Conservation (phyloP, 2,888 invertebrate genomes). For the Drosophila fungiperda region DNA sequence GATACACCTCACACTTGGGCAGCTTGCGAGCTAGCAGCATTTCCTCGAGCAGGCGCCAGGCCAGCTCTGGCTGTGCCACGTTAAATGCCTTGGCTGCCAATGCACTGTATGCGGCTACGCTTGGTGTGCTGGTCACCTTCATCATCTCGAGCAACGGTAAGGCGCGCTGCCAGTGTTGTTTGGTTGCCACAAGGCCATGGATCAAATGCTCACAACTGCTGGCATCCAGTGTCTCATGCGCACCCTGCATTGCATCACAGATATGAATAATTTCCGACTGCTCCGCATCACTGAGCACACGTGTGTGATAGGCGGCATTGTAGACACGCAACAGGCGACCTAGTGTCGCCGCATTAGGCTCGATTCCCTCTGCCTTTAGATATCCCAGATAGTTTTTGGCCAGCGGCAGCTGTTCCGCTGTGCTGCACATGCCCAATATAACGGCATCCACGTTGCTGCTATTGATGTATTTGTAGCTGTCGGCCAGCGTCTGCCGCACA, state of each 20-base stretch:
- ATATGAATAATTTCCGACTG: constrained; percentile 87
- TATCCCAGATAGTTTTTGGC: constrained; percentile 87
- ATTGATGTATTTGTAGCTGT: constrained; percentile 72
- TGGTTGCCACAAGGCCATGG: constrained; percentile 88
- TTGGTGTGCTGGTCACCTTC: constrained; percentile 86
- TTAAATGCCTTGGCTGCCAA: constrained; percentile 87
- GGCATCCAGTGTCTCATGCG: constrained; percentile 87
- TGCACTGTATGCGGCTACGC: constrained; percentile 86
- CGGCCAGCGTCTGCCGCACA: constrained; percentile 65
- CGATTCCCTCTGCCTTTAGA: constrained; percentile 85
- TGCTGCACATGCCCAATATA: constrained; percentile 86
- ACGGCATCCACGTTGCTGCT: constrained; percentile 87
- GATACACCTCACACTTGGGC: constrained; percentile 86
- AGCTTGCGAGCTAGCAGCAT: constrained; percentile 85
- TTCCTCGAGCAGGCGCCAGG: constrained; percentile 87
- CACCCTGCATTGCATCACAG: constrained; percentile 83
- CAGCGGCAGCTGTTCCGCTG: constrained; percentile 84
- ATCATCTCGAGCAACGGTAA: constrained; percentile 88
- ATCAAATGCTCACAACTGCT: constrained; percentile 88
- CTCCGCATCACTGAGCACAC: constrained; percentile 85
- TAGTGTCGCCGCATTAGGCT: constrained; percentile 87
- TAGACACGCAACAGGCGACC: constrained; percentile 87
- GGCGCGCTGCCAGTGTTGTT: constrained; percentile 88
- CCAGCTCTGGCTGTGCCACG: constrained; percentile 85
- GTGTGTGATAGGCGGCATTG: constrained; percentile 80